These are phyloP conservation scores for Montipora cactus DNA, from an alignment of 64 coral and sea anemone genomes.

Conservation along the genomic window DNA sequence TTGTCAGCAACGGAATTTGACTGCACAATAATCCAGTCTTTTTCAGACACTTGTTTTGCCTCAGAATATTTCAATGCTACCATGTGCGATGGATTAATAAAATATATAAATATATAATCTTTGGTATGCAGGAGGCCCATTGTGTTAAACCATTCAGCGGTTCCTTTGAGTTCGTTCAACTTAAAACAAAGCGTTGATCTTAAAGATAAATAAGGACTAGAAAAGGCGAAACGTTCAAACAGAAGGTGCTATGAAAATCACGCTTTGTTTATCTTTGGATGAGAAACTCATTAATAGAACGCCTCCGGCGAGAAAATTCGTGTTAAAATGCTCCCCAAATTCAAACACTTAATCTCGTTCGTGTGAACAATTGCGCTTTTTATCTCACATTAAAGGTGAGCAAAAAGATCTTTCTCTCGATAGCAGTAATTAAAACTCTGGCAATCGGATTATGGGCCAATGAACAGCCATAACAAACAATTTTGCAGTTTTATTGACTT, in stretches of 20 bases:
- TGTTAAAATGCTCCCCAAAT: not conserved
- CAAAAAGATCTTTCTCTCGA: constrained; percentile 72
- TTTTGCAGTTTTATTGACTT: constrained; percentile 79
- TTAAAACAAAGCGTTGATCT: constrained; percentile 64
- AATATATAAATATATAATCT: constrained; percentile 26
- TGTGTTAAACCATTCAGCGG: constrained; percentile 82
- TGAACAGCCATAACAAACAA: constrained; percentile 72
- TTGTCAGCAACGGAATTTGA: not conserved
- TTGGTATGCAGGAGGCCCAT: constrained; percentile 13
- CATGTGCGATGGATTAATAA: constrained; percentile 61
- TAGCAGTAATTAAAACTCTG: constrained; percentile 85
- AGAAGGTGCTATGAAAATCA: constrained; percentile 54
- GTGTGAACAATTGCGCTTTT: constrained; percentile 80
- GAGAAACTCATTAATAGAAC: constrained; percentile 42
- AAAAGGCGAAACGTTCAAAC: constrained; percentile 38
- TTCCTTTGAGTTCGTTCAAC: constrained; percentile 59
- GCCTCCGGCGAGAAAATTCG: constrained; percentile 13
- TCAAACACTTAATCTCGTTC: constrained; percentile 58
- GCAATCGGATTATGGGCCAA: constrained; percentile 86
- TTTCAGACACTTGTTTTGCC: not conserved
- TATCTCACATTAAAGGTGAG: constrained; percentile 63
- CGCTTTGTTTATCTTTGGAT: constrained; percentile 51
- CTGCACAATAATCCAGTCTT: not conserved
- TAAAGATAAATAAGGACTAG: constrained; percentile 73
- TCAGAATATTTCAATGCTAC: not conserved